Percentiles rank a stretch among this genome's conserved stretches.
Conservation (phyloP, 2,113 vertebrate species). For the Chaetodon trifascialis region DNA sequence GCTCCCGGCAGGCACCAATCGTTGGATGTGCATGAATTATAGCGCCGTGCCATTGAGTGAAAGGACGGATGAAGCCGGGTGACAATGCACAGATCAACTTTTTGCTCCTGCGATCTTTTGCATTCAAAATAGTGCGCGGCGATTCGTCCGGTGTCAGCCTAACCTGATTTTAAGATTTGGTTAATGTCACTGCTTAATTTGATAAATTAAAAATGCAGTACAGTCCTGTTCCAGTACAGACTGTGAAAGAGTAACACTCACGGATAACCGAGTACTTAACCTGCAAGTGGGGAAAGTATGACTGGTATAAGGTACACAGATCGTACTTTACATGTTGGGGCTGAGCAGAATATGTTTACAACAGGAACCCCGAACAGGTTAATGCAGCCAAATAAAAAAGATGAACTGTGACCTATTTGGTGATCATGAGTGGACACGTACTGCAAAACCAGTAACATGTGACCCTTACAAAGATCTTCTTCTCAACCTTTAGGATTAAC, state of each 20-base stretch:
- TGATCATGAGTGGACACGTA: neutral
- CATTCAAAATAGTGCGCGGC: neutral
- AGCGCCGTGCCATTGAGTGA: neutral
- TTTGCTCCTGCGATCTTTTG: neutral
- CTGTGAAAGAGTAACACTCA: neutral
- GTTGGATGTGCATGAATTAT: slow-evolving; percentile 24
- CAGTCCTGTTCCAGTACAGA: neutral
- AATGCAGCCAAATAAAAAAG: neutral
- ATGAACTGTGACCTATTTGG: neutral
- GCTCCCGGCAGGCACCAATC: neutral
- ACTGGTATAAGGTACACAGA: too few species aligned
- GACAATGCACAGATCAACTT: neutral
- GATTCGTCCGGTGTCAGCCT: neutral
- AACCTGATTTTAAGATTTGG: neutral
- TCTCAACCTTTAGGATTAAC: neutral
- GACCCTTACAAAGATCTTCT: neutral
- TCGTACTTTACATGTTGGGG: too few species aligned
- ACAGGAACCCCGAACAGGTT: neutral
- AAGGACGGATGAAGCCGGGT: neutral
- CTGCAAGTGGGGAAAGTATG: neutral
- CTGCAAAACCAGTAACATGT: neutral
- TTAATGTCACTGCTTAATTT: neutral
- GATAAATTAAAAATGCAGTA: too few species aligned
- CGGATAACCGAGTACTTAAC: neutral
- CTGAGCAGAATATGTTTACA: neutral